Evolutionary conservation across 1,140 invertebrate genomes (phyloP).

Genomic region (Popillia japonica): DNA sequence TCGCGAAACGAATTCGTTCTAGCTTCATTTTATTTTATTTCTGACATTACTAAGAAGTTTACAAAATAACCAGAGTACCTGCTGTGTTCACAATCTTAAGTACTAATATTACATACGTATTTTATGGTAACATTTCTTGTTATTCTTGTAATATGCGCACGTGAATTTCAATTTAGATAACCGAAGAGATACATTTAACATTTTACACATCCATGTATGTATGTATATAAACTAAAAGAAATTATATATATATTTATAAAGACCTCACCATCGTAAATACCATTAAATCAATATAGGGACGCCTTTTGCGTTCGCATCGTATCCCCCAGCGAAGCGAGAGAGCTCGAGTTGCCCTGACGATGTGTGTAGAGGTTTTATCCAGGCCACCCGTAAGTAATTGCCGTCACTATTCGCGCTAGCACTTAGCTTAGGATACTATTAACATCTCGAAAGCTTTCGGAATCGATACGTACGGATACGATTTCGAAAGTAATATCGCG

Average conservation of each 20-base stretch:
- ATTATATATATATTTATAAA: not conserved
- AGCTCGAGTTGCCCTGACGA: no score
- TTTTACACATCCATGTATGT: not conserved
- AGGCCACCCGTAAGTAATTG: no score
- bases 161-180: not conserved
- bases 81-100: constrained; percentile 10
- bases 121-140: constrained; percentile 19
- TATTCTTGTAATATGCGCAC: constrained; percentile 9
- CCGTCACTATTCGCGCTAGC: no score
- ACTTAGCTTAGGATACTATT: no score
- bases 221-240: not conserved
- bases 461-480: no score
- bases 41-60: not conserved
- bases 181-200: not conserved
- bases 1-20: no score
- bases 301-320: no score
- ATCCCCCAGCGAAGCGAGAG: no score
- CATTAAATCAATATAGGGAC: constrained; percentile 4
- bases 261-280: not conserved
- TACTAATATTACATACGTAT: constrained; percentile 12
- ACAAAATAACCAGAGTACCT: not conserved
- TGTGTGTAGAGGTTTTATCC: no score
- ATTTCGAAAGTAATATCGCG: no score
- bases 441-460: no score
- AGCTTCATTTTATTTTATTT: no score